Base-by-base conservation (phyloP, 2,888 invertebrate genomes). In the Pammene fasciana region DNA sequence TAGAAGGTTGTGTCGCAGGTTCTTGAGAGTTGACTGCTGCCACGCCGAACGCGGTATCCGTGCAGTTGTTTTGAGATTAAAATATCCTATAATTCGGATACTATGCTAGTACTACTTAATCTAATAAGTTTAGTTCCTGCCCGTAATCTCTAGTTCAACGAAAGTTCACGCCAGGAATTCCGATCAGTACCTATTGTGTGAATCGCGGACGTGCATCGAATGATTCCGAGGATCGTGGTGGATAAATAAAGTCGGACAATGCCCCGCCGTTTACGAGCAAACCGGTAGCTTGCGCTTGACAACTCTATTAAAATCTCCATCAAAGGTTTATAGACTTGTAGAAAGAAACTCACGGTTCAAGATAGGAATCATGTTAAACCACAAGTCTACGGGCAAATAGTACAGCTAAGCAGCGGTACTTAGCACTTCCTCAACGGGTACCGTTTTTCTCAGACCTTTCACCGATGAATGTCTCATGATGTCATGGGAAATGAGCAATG, bases 161-260 rank as follows among this genome's bases (percentile, higher is more conserved):
- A 79, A 82, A 84, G 85, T 84, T 85, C 83, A 81, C 82, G 83
- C 79, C 80, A 82, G 82, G 89, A 86, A 90, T 90, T 86, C 79
- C 82, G 82, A 86, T 83, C 82, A 85, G 84, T 86, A n/a, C n/a
- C n/a, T n/a, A 85, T 88, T 90, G 92, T 90, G 90, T 89, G 91
- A 91, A 90, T 88, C 84, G 84, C 76, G 84, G 81, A 90, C 92
- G 92, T 90, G 92, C 73, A 85, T 85, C 82, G 92, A 90, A 91
- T 92, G 85, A 81, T 76, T 76, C 82, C 83, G 76, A 76, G 76
- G 80, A 82, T 88, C 81, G 86, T 82, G 79, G 76, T 82, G 82
- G 85, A 86, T 88, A 88, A 87, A 79, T 84, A 81, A 83, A 83
- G 85, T 82, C 74, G 86, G 87, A 83, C 90, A 83, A 84, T 86